Evolutionary conservation across 2,113 vertebrate species (phyloP).

Genomic region (Triplophysa siluroides): DNA sequence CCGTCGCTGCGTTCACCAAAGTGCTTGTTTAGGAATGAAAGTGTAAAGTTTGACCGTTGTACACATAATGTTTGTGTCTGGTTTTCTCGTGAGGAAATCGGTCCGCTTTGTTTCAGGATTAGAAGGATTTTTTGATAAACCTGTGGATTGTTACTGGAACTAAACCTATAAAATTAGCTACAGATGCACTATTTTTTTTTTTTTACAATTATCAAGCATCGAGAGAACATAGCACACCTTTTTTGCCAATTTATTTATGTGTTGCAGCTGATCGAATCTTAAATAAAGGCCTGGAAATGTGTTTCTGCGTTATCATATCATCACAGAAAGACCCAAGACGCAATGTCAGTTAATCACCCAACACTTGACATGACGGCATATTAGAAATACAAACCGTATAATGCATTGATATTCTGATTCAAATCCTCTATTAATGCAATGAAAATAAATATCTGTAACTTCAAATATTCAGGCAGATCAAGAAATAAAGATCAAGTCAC

Average conservation of each 20-base stretch:
- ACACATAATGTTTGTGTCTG: too few species aligned
- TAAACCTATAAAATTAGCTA: slow-evolving; percentile 62
- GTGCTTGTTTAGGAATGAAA: slow-evolving; percentile 66
- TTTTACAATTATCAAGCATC: slow-evolving; percentile 69
- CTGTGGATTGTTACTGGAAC: slow-evolving; percentile 76
- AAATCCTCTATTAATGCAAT: too few species aligned
- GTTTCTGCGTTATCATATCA: background rate
- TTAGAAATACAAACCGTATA: too few species aligned
- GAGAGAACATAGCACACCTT: slow-evolving; percentile 61
- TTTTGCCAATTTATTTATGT: slow-evolving; percentile 65
- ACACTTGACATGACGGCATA: too few species aligned
- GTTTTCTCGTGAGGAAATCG: slow-evolving; percentile 39
- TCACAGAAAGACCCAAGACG: too few species aligned
- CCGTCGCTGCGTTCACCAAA: slow-evolving; percentile 75
- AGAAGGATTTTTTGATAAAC: slow-evolving; percentile 60
- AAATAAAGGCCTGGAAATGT: slow-evolving; percentile 84
- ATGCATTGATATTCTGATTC: too few species aligned
- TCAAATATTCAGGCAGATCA: too few species aligned
- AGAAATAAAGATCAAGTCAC: too few species aligned
- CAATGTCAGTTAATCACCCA: too few species aligned
- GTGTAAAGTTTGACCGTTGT: slow-evolving; percentile 70
- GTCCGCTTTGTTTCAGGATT: slow-evolving; percentile 59
- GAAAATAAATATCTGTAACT: too few species aligned
- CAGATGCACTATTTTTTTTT: slow-evolving; percentile 66
- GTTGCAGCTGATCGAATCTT: slow-evolving; percentile 75